phyloP scores from a whole-genome alignment of 2,888 invertebrate species.

The Pocota personata region DNA sequence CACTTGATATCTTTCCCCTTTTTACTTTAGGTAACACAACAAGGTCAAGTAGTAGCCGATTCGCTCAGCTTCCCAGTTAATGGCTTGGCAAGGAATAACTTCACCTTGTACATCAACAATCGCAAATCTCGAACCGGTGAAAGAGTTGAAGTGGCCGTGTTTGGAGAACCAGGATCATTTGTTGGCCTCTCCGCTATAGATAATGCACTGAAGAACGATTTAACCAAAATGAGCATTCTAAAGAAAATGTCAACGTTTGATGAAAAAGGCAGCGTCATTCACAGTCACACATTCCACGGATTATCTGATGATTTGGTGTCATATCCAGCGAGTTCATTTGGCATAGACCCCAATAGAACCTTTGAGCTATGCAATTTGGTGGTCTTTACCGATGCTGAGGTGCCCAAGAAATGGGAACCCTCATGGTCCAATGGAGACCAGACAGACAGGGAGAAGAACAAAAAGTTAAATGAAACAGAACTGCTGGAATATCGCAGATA shows the following conservation, averaged over 20 bases:
- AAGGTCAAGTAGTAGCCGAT: constrained; percentile 93
- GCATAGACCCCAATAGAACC: constrained; percentile 94
- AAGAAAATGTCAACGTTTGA: constrained; percentile 92
- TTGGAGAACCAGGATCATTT: constrained; percentile 96
- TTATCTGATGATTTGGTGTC: constrained; percentile 91
- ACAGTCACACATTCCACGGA: constrained; percentile 89
- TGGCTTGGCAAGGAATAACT: constrained; percentile 94
- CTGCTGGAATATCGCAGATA: constrained; percentile 87
- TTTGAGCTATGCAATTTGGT: constrained; percentile 93
- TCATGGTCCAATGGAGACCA: constrained; percentile 89
- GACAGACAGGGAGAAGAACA: constrained; percentile 86
- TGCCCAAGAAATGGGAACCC: constrained; percentile 88
- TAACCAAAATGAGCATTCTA: constrained; percentile 91
- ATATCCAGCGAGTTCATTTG: constrained; percentile 93
- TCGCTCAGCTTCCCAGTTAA: constrained; percentile 96
- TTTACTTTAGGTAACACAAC: constrained; percentile 83
- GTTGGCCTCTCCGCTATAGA: constrained; percentile 94
- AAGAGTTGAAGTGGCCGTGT: constrained; percentile 93
- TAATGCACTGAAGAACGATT: constrained; percentile 91
- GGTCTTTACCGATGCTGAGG: constrained; percentile 93
- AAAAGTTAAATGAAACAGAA: constrained; percentile 86
- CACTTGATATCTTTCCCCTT: neutral
- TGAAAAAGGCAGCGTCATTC: constrained; percentile 90
- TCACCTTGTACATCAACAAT: constrained; percentile 92
- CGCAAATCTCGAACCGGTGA: constrained; percentile 95